Evolutionary conservation across 2,888 invertebrate genomes (phyloP), one percentile per base, ranked within the genome.

Genomic region (Aporophyla lueneburgensis): DNA sequence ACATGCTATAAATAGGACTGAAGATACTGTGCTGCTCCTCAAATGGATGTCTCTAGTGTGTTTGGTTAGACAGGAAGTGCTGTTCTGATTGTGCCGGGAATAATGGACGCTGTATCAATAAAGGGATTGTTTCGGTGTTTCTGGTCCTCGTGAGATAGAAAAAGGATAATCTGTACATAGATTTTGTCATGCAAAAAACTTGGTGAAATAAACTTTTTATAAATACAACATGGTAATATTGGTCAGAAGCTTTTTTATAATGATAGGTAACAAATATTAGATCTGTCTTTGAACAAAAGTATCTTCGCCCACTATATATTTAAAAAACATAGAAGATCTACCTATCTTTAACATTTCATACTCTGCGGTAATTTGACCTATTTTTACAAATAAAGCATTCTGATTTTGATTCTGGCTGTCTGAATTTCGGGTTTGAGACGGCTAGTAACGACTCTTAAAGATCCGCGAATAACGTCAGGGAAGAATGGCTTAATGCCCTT

Each of bases 1-100:
- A 82, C 71, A 63, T n/a, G 9, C 54, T 6, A 65, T 71, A 76
- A 65, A 81, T 63, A 77, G 86, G 51, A 77, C 63, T 67, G 71
- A 63, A 73, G 72, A 77, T 71, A 85, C 67, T 63, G 53, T 63
- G n/a, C 68, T 71, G 46, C 54, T 51, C 16, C 40, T 54, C 58
- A 67, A 81, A 74, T 65, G n/a, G 43, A 75, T 67, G 58, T 71
- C 58, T 80, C 56, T 49, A 61, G 84, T 66, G 59, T 77, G 53
- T 74, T 84, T 73, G 51, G 19, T 40, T 77, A 54, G 14, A 69
- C 16, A 51, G 62, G 9, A 51, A 43, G 46, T 40, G 40, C 56
- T 56, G 40, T 54, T 81, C 33, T 24, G 43, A 76, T 81, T 56
- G 24, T 54, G 43, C 51, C n/a, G 16, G 6, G 54, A 81, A 49